Percentiles rank a stretch among this genome's conserved stretches.
Evolutionary conservation across 1,140 invertebrate species (phyloP).

Genomic region (Papilio polytes): DNA sequence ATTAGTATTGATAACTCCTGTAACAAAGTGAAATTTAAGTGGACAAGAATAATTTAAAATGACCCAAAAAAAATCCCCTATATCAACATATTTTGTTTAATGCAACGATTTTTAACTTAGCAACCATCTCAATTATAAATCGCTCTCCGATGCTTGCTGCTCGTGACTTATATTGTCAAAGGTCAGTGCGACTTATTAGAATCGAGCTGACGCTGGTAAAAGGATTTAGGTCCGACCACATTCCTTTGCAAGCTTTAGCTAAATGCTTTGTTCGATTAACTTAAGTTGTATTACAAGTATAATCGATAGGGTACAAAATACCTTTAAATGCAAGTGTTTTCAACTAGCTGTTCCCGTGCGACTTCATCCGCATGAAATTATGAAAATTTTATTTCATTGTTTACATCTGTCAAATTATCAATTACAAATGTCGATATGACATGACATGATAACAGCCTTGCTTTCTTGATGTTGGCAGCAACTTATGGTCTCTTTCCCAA

Average conservation of each 20-base stretch:
- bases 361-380: no score
- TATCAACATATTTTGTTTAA: not conserved
- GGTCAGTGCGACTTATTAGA: slow-evolving; percentile 39
- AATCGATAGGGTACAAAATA: not conserved
- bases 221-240: slow-evolving; percentile 37
- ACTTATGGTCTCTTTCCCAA: not conserved
- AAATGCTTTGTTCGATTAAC: slow-evolving; percentile 22
- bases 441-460: no score
- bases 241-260: slow-evolving; percentile 15
- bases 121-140: not conserved
- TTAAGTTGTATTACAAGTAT: not conserved
- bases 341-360: no score
- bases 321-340: no score
- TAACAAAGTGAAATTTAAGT: no score
- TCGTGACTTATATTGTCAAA: slow-evolving; percentile 36
- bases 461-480: no score
- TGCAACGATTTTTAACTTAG: slow-evolving; percentile 4
- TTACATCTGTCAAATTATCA: no score
- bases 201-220: slow-evolving; percentile 30
- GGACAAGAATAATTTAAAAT: not conserved
- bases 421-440: no score
- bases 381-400: no score
- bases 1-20: no score
- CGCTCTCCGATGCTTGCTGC: not conserved
- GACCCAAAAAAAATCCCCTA: not conserved